These are phyloP conservation scores for Platerodrilus igneus DNA, from an alignment of 2,888 invertebrate species.

Conservation along the genomic window DNA sequence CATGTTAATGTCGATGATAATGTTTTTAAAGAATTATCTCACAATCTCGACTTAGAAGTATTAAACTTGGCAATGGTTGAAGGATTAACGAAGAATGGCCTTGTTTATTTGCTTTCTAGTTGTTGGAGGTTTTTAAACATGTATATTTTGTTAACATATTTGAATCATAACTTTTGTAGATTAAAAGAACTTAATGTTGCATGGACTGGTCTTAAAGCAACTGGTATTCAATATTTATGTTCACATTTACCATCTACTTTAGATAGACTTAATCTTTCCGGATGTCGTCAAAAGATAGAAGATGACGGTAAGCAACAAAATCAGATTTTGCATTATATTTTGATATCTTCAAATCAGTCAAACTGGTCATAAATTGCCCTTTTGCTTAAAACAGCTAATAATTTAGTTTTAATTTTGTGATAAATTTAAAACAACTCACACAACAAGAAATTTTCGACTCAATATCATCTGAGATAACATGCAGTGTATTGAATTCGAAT, in stretches of 20 bases:
- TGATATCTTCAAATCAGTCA: too few relatives aligned
- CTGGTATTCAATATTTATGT: slow-evolving; percentile 59
- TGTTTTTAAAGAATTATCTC: slow-evolving; percentile 64
- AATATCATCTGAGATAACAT: too few relatives aligned
- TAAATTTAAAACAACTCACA: not conserved
- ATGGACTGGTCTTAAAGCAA: slow-evolving; percentile 68
- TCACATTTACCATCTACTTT: slow-evolving; percentile 60
- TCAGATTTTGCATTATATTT: too few relatives aligned
- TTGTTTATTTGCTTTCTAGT: slow-evolving; percentile 58
- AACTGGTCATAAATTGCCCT: too few relatives aligned
- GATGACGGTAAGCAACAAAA: slow-evolving; percentile 78
- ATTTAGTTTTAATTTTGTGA: too few relatives aligned
- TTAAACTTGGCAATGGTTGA: slow-evolving; percentile 80
- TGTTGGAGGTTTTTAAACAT: slow-evolving; percentile 55
- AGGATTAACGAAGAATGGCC: slow-evolving; percentile 62
- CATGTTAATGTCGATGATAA: slow-evolving; percentile 61
- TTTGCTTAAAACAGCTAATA: too few relatives aligned
- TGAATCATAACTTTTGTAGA: slow-evolving; percentile 43
- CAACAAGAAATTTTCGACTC: slow-evolving; percentile 3
- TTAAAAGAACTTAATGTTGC: slow-evolving; percentile 71
- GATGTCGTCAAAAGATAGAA: slow-evolving; percentile 69
- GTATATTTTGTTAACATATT: slow-evolving; percentile 4
- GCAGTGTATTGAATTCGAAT: too few relatives aligned
- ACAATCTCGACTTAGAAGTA: slow-evolving; percentile 66
- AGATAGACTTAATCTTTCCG: slow-evolving; percentile 74